Evolutionary conservation across 2,797 vertebrate species (phyloP).

Genomic region (Hafferia zeledoni): DNA sequence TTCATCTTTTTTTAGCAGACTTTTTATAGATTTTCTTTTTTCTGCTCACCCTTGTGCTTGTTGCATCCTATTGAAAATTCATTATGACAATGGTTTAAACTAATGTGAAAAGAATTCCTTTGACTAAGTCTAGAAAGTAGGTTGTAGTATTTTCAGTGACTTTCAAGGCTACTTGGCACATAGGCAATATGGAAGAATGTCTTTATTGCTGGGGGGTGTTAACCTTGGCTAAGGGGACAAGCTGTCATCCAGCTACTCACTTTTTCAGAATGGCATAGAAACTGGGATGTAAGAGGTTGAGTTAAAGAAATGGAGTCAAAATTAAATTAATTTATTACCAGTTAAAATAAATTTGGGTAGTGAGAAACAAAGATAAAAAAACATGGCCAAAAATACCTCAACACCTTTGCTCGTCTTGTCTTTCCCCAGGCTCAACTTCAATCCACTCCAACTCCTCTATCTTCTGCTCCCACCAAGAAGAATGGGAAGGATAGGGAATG

Average conservation of each 20-base stretch:
- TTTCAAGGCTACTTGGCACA: background rate
- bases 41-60: background rate
- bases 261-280: background rate
- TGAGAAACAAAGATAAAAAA: background rate
- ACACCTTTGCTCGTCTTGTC: accelerated
- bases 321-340: background rate
- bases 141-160: background rate
- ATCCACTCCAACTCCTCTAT: background rate
- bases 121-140: background rate
- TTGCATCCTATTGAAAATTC: background rate
- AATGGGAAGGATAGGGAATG: accelerated
- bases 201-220: background rate
- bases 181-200: background rate
- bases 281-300: background rate
- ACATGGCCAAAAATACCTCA: background rate
- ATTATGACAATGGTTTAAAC: background rate
- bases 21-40: conserved; percentile 12
- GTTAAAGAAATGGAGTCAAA: background rate
- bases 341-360: background rate
- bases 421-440: background rate
- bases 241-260: background rate
- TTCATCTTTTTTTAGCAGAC: conserved; percentile 18
- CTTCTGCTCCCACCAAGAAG: background rate
- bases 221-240: background rate
- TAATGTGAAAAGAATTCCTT: background rate